Evolutionary conservation across 2,797 vertebrate genomes (phyloP), one percentile per base, ranked within the genome.

Genomic region (Arctocebus calabarensis): DNA sequence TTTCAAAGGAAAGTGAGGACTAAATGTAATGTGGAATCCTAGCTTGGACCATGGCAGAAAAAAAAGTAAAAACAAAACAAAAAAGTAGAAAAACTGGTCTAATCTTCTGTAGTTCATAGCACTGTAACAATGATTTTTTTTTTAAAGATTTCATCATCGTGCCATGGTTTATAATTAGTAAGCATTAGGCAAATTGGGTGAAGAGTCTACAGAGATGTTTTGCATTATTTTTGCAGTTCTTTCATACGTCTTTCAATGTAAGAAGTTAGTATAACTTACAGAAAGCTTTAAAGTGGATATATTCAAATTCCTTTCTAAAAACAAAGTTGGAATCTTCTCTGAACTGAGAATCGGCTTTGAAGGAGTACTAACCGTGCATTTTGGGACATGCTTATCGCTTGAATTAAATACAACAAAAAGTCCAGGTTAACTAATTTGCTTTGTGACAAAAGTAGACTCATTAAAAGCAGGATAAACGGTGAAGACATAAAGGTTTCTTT

Each of bases 231-330:
- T 81, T 75, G 4, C 7, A n/a, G 12, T 75, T 52, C 12, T 89
- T 84, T 12, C 2, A 2, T 45, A 84, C 55, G 5, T 40, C 10
- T 59, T 83, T 94, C 34, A 40, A 74, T 84, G 23, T 64, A 57
- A 57, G 66, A 40, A 85, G 27, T 77, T 10, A 82, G 45, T 57
- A 43, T n/a, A 59, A 52, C 22, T 40, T n/a, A 52, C 1, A 61
- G 12, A 73, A 4, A 14, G 61, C 16, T 90, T 27, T 29, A 37
- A 59, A 52, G 37, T 20, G 48, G 12, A 68, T 83, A 34, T 29
- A 74, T 93, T 32, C 43, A 9, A 23, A 74, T 45, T 89, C 2
- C 8, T 57, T 79, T 87, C n/a, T 86, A 27, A 75, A 93, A 88
- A 77, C 32, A 59, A 91, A 79, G 32, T 37, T 45, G 16, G 79